Conservation (phyloP, 1,140 invertebrate species). For the Drosophila repleta region DNA sequence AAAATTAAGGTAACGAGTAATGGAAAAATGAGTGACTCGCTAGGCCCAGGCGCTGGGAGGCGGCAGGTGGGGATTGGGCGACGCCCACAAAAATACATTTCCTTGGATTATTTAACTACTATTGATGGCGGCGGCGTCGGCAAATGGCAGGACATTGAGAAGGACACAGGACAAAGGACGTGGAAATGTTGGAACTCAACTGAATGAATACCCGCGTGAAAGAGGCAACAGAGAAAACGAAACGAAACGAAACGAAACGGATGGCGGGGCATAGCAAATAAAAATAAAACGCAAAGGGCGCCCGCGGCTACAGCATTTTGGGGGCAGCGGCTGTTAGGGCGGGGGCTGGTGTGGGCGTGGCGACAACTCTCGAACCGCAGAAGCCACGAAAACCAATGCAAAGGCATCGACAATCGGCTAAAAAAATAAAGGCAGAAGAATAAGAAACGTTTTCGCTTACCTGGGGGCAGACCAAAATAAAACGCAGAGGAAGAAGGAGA, state of each 20-base stretch:
- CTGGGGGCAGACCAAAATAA: constrained; percentile 12
- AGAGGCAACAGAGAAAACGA: background rate
- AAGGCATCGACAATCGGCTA: constrained; percentile 31
- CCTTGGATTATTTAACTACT: constrained; percentile 71
- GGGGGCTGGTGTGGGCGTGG: background rate
- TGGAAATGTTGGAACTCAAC: constrained; percentile 17
- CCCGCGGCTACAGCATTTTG: background rate
- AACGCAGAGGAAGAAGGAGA: background rate
- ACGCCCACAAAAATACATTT: constrained; percentile 74
- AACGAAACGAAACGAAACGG: constrained; percentile 43
- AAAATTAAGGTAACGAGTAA: constrained; percentile 15
- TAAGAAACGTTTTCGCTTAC: constrained; percentile 4
- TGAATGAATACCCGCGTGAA: constrained; percentile 50
- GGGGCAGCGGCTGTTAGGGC: background rate
- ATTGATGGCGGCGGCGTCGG: constrained; percentile 37
- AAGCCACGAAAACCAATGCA: constrained; percentile 61
- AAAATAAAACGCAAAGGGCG: constrained; percentile 31
- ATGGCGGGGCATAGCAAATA: constrained; percentile 33
- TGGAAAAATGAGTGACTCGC: constrained; percentile 21
- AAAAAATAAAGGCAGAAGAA: constrained; percentile 6
- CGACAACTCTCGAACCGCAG: constrained; percentile 25
- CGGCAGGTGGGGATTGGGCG: background rate
- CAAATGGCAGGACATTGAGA: constrained; percentile 16
- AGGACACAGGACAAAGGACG: constrained; percentile 11
- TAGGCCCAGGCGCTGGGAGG: constrained; percentile 7